Evolutionary conservation across 2,113 vertebrate genomes (phyloP), one percentile per base, ranked within the genome.

Genomic region (Amphilophus citrinellus): DNA sequence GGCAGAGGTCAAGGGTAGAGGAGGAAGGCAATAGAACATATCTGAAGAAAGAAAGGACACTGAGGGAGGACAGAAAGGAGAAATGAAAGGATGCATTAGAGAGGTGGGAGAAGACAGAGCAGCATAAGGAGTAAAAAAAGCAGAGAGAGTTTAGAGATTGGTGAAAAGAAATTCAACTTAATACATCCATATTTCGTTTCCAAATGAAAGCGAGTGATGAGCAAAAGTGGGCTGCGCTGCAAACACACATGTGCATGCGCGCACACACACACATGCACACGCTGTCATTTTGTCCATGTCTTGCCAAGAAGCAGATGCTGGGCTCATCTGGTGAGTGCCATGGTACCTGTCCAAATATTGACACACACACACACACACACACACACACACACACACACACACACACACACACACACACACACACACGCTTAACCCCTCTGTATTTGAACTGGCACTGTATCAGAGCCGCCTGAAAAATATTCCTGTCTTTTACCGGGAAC

Each of bases 241-340:
- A 65, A 77, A 42, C 61, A 82, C 76, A 79, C 83, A 66, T 37
- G 22, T 3, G 30, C 20, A 42, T 47, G 66, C 53, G 30, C 71
- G 56, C 61, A 73, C 62, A 79, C 80, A 71, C 22, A 77, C 53
- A 39, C 83, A 68, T 39, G 58, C 68, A 17, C 61, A 77, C 71
- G 5, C 61, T 68, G 65, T 50, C 80, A 77, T 61, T 62, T 73
- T 76, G 56, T 86, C 50, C 35, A 17, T 68, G 60, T 82, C 76
- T 77, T 87, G 87, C 85, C 85, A 89, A 79, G 85, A 80, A 89
- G 77, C 90, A 91, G 87, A 89, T 91, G 90, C 78, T 35, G 39
- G 39, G 80, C 63, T 91, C 87, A 91, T 89, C 87, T 91, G 87
- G 81, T 85, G 82, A 85, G 85, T 88, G 65, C 65, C 61, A 50